These are phyloP conservation scores for Epistrophe grossulariae DNA, from an alignment of 2,888 invertebrate genomes.

Conservation along the genomic window DNA sequence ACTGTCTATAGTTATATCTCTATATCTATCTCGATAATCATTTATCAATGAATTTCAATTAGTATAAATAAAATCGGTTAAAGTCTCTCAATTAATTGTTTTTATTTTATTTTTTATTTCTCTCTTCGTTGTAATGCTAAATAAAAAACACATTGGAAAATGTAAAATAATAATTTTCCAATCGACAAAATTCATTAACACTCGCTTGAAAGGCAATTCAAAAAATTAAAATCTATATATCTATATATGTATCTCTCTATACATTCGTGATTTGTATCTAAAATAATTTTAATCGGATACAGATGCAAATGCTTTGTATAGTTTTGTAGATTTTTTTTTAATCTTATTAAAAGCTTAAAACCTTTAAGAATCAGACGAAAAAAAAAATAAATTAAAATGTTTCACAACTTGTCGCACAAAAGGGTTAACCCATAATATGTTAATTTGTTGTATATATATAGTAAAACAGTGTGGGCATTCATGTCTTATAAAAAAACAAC, in stretches of 20 bases:
- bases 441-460: constrained; percentile 10
- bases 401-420: constrained; percentile 35
- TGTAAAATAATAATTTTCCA: constrained; percentile 1
- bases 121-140: not conserved
- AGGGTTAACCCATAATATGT: constrained; percentile 24
- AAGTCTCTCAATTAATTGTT: constrained; percentile 49
- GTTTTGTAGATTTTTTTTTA: constrained; percentile 24
- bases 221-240: not conserved
- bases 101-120: not conserved
- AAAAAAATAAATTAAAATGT: constrained; percentile 17
- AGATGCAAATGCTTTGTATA: constrained; percentile 14
- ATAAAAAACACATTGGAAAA: not conserved
- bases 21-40: constrained; percentile 9
- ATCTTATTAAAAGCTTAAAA: constrained; percentile 27
- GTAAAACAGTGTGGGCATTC: not conserved
- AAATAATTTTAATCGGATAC: constrained; percentile 21
- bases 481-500: not conserved
- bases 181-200: constrained; percentile 2
- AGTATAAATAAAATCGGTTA: constrained; percentile 34
- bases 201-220: not conserved
- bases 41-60: constrained; percentile 70
- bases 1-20: not conserved
- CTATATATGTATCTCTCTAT: not conserved
- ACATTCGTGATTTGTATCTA: not conserved
- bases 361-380: not conserved